Evolutionary conservation across 2,888 invertebrate genomes (phyloP), one percentile per base, ranked within the genome.

Genomic region (Drosophila maculinotata): DNA sequence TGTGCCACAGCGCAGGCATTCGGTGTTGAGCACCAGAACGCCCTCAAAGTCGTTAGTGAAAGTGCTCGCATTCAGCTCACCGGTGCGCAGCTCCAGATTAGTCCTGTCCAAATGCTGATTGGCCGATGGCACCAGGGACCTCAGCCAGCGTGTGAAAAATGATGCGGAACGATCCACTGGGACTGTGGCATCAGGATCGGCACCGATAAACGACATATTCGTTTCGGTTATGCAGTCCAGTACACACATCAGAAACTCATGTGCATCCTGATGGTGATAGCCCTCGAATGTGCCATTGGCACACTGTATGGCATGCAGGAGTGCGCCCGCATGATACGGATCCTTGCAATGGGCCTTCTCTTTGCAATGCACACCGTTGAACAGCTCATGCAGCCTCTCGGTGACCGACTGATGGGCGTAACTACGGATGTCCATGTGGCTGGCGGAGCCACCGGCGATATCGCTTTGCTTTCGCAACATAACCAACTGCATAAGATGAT

Each of bases 191-290:
- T 68, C 12, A 12, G 25, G 63, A 20, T 51, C 70, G 14, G 75
- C 69, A 26, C 80, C 77, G 62, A 94, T 93, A 57, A 97, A 93
- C 58, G 95, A 93, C 80, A 95, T 94, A 89, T 96, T 96, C 3
- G 97, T 96, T 91, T 97, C 97, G 10, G 97, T 93, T 75, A 97
- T 95, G 90, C 95, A 96, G 92, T 97, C 96, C 69, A 97, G 91
- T 42, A 97, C 92, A 90, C 97, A 96, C 79, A 97, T 96, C n/a
- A 97, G 92, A 76, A 98, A 92, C 90, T 98, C 98, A 86, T 98
- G 98, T 1, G 98, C 98, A 91, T 98, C 98, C 90, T 98, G 98
- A 88, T 98, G 98, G 79, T 97, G 94, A 91, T 97, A 97, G 3
- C 97, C 98, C 92, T 95, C 94, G 90, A 95, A 95, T 87, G 95